phyloP scores from a whole-genome alignment of 2,888 invertebrate species.

The Melieria crassipennis region DNA sequence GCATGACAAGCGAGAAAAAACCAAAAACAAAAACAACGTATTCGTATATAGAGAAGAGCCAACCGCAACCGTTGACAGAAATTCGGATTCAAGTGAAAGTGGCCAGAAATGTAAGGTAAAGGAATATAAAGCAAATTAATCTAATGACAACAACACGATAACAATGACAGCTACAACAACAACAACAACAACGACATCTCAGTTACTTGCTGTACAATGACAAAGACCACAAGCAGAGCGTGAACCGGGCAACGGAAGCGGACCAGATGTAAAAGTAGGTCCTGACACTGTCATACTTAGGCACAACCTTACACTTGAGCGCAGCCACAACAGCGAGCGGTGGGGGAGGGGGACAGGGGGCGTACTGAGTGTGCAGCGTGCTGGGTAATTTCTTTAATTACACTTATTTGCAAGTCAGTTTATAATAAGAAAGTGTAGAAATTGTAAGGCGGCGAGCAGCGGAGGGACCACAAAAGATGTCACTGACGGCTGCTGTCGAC shows the following conservation, averaged over 20 bases:
- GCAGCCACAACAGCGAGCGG: not conserved
- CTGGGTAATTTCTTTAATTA: conserved; percentile 34
- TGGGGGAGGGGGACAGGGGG: not conserved
- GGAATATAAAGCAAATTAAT: conserved; percentile 18
- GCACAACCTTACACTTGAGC: not conserved
- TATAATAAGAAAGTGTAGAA: not conserved
- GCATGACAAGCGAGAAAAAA: conserved; percentile 31
- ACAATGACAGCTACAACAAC: not conserved
- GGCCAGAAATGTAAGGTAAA: conserved; percentile 43
- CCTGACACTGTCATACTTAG: not conserved
- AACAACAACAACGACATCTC: not conserved
- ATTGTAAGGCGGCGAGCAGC: not conserved
- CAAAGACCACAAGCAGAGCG: no score
- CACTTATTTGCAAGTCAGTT: conserved; percentile 19
- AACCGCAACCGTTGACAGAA: not conserved
- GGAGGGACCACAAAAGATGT: no score
- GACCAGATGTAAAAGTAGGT: not conserved
- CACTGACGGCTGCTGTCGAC: not conserved
- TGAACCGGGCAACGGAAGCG: no score
- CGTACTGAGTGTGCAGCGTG: no score
- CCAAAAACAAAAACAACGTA: not conserved
- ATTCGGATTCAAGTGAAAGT: conserved; percentile 32
- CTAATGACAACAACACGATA: not conserved
- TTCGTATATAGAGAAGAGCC: not conserved
- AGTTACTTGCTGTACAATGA: not conserved